phyloP scores from a whole-genome alignment of 2,888 invertebrate species.

The Oscheius sp. region DNA sequence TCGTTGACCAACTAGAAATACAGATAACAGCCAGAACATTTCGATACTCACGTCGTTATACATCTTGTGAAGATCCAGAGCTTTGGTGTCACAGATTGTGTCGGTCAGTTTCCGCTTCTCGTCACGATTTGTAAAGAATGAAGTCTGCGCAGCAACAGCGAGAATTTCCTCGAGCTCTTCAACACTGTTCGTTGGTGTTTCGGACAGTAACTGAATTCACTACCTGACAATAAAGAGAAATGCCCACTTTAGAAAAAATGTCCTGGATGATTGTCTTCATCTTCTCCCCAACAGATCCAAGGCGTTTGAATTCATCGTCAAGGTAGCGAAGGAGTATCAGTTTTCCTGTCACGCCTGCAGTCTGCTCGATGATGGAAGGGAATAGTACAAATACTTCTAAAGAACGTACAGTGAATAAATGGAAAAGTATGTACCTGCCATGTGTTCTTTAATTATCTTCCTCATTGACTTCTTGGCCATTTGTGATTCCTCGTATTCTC shows the following conservation, averaged over 20 bases:
- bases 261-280: conserved; percentile 13
- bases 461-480: conserved; percentile 8
- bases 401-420: not conserved
- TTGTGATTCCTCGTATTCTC: not conserved
- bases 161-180: conserved; percentile 4
- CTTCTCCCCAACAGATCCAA: conserved; percentile 13
- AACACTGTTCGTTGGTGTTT: not conserved
- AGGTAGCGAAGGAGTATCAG: not conserved
- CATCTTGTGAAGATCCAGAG: not conserved
- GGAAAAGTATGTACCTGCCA: not conserved
- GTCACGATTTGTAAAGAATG: conserved; percentile 12
- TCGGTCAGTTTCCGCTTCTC: conserved; percentile 4
- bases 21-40: no score
- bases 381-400: conserved; percentile 1
- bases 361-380: not conserved
- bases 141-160: not conserved
- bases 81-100: not conserved
- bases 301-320: conserved; percentile 12
- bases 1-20: no score
- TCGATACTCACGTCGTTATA: not conserved
- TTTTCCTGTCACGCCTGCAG: not conserved
- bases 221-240: not conserved
- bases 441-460: conserved; percentile 2
- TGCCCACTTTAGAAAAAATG: not conserved
- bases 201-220: not conserved